Evolutionary conservation across 35 echinoderm and acorn worm species (phyloP).

Genomic region (Holothuria glaberrima): DNA sequence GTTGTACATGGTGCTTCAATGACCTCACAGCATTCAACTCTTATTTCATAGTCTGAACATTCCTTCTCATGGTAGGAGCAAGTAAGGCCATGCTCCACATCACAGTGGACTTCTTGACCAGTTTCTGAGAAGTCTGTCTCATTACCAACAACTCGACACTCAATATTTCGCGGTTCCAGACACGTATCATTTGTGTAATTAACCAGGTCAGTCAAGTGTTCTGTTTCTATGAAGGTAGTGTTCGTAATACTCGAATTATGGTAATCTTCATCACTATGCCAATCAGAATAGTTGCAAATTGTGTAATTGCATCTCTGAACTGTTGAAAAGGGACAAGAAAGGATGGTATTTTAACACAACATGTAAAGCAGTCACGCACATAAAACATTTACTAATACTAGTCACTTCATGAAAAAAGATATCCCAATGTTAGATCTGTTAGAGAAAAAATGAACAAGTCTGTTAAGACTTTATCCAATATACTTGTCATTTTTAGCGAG

Average conservation of each 20-base stretch:
- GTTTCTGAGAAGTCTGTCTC: background rate
- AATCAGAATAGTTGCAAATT: constrained; percentile 12
- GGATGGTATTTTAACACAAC: no score
- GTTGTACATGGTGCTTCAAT: constrained; percentile 2
- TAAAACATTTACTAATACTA: no score
- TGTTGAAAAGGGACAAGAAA: no score
- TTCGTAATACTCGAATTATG: background rate
- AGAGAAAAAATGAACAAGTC: no score
- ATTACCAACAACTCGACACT: background rate
- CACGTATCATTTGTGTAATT: background rate
- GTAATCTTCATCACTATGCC: constrained; percentile 12
- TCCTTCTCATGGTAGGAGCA: background rate
- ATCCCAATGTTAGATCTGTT: no score
- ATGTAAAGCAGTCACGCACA: no score
- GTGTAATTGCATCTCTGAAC: no score
- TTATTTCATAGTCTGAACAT: constrained; percentile 27
- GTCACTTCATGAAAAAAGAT: no score
- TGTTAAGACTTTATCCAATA: no score
- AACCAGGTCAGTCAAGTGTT: background rate
- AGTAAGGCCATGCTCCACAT: background rate
- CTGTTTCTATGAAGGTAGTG: background rate
- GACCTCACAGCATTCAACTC: constrained; percentile 1
- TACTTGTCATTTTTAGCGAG: no score
- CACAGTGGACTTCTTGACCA: constrained; percentile 22
- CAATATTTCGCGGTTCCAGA: background rate